Conservation (phyloP, 2,888 invertebrate genomes). For the Lasioglossum leucozonium region DNA sequence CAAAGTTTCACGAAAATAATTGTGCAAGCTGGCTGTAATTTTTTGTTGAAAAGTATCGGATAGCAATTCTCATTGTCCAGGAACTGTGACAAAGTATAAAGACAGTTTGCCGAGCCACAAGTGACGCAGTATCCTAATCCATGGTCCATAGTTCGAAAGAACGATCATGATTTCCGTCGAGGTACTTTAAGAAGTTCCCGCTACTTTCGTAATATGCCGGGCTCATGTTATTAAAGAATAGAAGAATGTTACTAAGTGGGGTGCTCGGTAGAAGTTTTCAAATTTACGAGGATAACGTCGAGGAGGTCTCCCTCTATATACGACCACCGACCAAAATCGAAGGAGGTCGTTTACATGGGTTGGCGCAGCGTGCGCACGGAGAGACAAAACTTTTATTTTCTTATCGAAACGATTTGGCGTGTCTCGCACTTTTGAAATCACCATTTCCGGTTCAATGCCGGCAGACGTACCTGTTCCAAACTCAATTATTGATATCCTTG, state of each 20-base stretch:
- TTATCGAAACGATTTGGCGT: conserved; percentile 32
- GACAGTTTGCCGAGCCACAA: neutral
- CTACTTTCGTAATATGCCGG: conserved; percentile 61
- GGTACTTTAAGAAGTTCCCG: conserved; percentile 51
- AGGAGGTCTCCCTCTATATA: conserved; percentile 28
- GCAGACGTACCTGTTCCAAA: neutral
- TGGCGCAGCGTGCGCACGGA: conserved; percentile 28
- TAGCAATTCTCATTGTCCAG: neutral
- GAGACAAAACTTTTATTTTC: conserved; percentile 66
- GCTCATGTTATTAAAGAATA: conserved; percentile 62
- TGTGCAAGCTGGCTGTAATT: neutral
- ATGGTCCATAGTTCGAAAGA: conserved; percentile 33
- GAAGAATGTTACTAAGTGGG: conserved; percentile 56
- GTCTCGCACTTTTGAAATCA: conserved; percentile 17
- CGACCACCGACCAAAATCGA: conserved; percentile 52
- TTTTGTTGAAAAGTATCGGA: neutral
- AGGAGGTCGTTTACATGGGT: conserved; percentile 65
- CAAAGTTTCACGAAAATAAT: neutral
- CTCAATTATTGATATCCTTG: conserved; percentile 38
- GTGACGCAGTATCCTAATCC: conserved; percentile 5
- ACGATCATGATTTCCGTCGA: conserved; percentile 54
- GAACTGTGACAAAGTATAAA: conserved; percentile 9
- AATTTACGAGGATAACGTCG: conserved; percentile 59
- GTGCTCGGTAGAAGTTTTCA: conserved; percentile 58
- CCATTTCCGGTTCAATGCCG: conserved; percentile 1